Percentiles rank a stretch among this genome's conserved stretches.
Conservation (phyloP, 2,113 vertebrate species). For the Chitala chitala region DNA sequence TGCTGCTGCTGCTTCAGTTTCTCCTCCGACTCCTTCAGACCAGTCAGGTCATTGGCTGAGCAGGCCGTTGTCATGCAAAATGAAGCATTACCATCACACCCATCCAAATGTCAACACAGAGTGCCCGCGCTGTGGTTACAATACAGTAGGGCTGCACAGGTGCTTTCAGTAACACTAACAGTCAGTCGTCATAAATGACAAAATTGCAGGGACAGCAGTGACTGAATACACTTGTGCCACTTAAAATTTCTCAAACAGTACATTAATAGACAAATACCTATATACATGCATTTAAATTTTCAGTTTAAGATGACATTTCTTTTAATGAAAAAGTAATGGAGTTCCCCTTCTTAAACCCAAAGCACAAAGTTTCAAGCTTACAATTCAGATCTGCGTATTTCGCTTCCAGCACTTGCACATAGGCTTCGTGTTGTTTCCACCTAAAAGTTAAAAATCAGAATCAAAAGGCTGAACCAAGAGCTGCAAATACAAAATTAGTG, state of each 20-base stretch:
- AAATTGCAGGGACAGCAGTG: too few species aligned
- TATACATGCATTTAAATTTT: too few species aligned
- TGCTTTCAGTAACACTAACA: too few species aligned
- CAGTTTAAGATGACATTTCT: too few species aligned
- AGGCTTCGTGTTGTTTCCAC: slow-evolving; percentile 97
- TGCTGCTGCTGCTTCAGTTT: slow-evolving; percentile 98
- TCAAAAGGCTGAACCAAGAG: neutral
- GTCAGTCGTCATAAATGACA: too few species aligned
- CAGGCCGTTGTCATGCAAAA: slow-evolving; percentile 22
- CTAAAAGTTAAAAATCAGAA: slow-evolving; percentile 53
- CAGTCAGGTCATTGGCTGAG: slow-evolving; percentile 90
- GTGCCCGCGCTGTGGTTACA: too few species aligned
- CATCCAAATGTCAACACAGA: too few species aligned
- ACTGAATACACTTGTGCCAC: too few species aligned
- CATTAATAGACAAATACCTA: too few species aligned
- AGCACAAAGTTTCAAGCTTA: slow-evolving; percentile 65
- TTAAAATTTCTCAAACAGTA: too few species aligned
- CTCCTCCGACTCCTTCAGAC: slow-evolving; percentile 95
- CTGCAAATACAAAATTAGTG: slow-evolving; percentile 5
- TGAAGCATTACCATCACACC: too few species aligned
- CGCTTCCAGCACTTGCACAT: slow-evolving; percentile 93
- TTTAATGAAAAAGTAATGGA: neutral
- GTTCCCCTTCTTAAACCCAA: neutral
- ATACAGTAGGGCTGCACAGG: too few species aligned
- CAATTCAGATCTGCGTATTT: slow-evolving; percentile 96